Evolutionary conservation across 2,888 invertebrate genomes (phyloP), one percentile per base, ranked within the genome.

Genomic region (Beris morrisii): DNA sequence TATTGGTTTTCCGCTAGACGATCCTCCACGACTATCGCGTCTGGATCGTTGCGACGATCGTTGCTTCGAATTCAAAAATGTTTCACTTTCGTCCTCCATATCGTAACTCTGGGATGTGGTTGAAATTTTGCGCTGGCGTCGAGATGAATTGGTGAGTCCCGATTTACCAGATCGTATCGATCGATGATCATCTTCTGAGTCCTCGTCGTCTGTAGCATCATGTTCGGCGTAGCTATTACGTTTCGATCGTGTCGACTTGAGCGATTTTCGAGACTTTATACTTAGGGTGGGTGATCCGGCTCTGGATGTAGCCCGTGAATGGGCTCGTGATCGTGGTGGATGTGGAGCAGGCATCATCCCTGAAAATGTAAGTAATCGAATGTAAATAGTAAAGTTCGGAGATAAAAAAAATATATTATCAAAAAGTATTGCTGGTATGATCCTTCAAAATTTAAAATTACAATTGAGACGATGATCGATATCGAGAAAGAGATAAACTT

Each of bases 231-330:
- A 81, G 64, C 80, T 81, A 65, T 75, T 80, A 56, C 80, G 78
- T 65, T 80, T 78, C 32, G 84, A 83, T 71, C 85, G 82, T 38
- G 84, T 82, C 67, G 86, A 83, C 38, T 83, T 82, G 74, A 87
- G 83, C 0, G 91, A 91, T 71, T 89, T 86, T 43, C 90, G 84
- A 4, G 89, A 88, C 71, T 88, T 86, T 59, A 86, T 74, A 73
- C 90, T 91, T 67, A 87, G 83, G 0, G 90, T 87, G 0, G 89
- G 89, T 0, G 88, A 88, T 0, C 85, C 84, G 3, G 88, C 85
- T 6, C 89, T 85, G 5, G 88, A 87, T 4, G 85, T 85, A 0
- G 84, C 81, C 30, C 88, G 83, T 0, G 88, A 87, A 2, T 83
- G 79, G 0, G 83, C 82, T 28, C 86, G 83, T 73, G 84, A 70